These are phyloP conservation scores for Miniopterus natalensis DNA, from an alignment of 2,113 vertebrate species.

Conservation along the genomic window DNA sequence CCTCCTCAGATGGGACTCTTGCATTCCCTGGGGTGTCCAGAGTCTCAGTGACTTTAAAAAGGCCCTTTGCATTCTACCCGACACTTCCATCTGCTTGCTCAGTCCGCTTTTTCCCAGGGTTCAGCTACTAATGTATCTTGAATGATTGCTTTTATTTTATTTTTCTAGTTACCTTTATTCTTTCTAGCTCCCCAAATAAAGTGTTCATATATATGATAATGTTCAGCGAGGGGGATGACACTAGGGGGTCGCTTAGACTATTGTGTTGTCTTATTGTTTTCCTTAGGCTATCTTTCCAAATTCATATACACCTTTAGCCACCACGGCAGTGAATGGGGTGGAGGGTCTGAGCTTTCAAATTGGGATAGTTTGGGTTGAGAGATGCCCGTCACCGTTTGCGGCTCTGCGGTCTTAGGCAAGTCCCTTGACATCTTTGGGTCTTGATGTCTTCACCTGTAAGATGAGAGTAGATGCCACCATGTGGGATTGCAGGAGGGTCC, in stretches of 20 bases:
- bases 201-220: not conserved
- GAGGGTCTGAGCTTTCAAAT: not conserved
- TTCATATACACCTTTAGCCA: not conserved
- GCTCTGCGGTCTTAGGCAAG: not conserved
- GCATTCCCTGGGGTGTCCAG: not conserved
- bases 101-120: not conserved
- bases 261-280: not conserved
- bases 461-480: not conserved
- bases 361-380: not conserved
- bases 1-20: not conserved
- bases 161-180: not conserved
- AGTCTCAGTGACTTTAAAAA: not conserved
- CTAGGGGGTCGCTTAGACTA: not conserved
- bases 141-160: not conserved
- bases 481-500: not conserved
- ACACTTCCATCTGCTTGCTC: not conserved
- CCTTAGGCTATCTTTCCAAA: not conserved
- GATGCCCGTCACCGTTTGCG: not conserved
- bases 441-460: not conserved
- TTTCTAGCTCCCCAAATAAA: not conserved
- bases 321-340: not conserved
- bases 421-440: not conserved
- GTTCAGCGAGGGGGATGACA: not conserved
- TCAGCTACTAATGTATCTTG: not conserved
- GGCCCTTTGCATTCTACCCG: not conserved